Evolutionary conservation across 2,888 invertebrate species (phyloP), one percentile per base, ranked within the genome.

Genomic region (Pseudococcus viburni): DNA sequence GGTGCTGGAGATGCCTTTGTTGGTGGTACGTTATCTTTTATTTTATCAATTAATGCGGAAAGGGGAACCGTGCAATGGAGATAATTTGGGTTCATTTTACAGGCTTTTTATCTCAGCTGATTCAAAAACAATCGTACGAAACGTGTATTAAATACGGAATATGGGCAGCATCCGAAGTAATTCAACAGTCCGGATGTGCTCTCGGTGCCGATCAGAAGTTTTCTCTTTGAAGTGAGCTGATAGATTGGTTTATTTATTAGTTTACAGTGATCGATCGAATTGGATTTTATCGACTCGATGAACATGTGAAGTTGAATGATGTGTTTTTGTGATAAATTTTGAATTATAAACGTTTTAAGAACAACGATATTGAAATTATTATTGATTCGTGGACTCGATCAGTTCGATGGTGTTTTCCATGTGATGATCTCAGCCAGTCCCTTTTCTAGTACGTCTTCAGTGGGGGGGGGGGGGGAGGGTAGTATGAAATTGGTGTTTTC

Each of bases 1-100:
- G 99, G 99, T 9, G 99, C 99, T 86, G 99, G 99, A 0, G 99
- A 99, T 93, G 99, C 99, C 0, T 99, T 99, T 93, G 95, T 97
- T 80, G 99, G 99, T 90, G 99, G 95, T 93, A 90, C 89, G 90
- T 26, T 22, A 51, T 85, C 68, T 17, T 51, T 9, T 55, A 33
- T 9, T 85, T 22, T 42, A 42, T 15, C 5, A 26, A 46, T 33
- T 84, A 46, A 42, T 26, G 42, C 12, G 46, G 46, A 46, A 12
- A 46, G n/a, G 42, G 17, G 12, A 12, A 17, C 5, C 15, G 55
- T 11, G 17, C 17, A 17, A 39, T 46, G 42, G 55, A 59, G 12
- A 17, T 19, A 19, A 59, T 59, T 17, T 19, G 6, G 19, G n/a
- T 59, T 59, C n/a, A 7, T 59, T 12, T 46, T 11, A 15, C 91